Evolutionary conservation across 2,888 invertebrate species (phyloP).

Genomic region (Tachina fera): DNA sequence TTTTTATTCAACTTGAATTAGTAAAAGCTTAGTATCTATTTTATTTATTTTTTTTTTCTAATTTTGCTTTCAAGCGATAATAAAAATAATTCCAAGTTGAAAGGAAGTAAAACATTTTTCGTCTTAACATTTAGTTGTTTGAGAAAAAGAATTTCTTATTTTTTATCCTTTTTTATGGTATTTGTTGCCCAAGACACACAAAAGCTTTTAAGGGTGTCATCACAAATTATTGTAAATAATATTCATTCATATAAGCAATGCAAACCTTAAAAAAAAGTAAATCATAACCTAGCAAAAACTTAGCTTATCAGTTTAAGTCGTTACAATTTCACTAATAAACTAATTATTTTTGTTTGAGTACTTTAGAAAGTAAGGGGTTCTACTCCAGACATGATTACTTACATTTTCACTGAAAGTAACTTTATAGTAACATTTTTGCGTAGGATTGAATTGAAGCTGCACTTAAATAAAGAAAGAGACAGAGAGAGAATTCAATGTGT

Average conservation of each 20-base stretch:
- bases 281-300: too few species aligned
- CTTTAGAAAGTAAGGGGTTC: too few species aligned
- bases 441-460: too few species aligned
- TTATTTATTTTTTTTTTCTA: background rate
- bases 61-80: background rate
- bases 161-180: background rate
- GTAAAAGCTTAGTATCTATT: conserved; percentile 23
- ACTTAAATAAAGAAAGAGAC: too few species aligned
- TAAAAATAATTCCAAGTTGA: conserved; percentile 14
- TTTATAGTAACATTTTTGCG: too few species aligned
- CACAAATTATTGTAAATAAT: conserved; percentile 59
- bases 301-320: too few species aligned
- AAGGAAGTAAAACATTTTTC: background rate
- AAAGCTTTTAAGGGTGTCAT: conserved; percentile 67
- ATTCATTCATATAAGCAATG: background rate
- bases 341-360: too few species aligned
- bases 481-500: too few species aligned
- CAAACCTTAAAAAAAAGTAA: background rate
- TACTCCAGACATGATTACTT: too few species aligned
- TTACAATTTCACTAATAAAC: too few species aligned
- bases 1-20: background rate
- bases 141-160: background rate
- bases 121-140: too few species aligned
- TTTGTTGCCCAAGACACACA: conserved; percentile 46
- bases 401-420: too few species aligned